Evolutionary conservation across 2,797 vertebrate genomes (phyloP), one percentile per base, ranked within the genome.

Genomic region (Oryzias sinensis): DNA sequence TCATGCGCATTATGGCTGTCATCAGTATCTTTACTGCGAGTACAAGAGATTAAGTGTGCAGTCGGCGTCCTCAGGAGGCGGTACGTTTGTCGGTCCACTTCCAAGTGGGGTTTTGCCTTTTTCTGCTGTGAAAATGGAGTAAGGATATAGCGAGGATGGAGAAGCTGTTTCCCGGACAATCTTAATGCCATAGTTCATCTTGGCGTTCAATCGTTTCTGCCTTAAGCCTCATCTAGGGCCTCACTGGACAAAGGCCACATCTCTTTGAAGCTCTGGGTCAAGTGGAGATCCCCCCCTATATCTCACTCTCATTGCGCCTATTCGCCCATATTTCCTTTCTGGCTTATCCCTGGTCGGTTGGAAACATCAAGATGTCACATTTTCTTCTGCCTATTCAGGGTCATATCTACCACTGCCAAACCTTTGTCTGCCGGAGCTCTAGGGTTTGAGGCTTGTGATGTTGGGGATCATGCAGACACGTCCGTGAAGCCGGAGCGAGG

Each of bases 1-100:
- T 24, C 87, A 88, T 77, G 90, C 88, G 87, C 87, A 86, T 88
- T 77, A 89, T 82, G 79, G 83, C 86, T 84, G 89, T 91, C 89
- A 89, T 87, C 76, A 79, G 73, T 76, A 74, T 89, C 80, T 86
- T 83, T 79, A 66, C 75, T 67, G 82, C 66, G 65, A 75, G 72
- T 50, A 55, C 59, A 62, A 71, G 58, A 72, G 44, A 7, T 22
- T 66, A 70, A 56, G 59, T 48, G 29, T 0, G 47, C 60, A 29
- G 70, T 61, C 62, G 24, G 37, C 53, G 62, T 61, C 63, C 59
- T 60, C 9, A 53, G 29, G 56, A 65, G 49, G 16, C 16, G 8
- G 37, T 56, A 37, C 8, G 11, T 45, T 3, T 4, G 43, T 13
- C 3, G 13, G 43, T 46, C 20, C 18, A 45, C 43, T 18, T 45